Evolutionary conservation across 2,113 vertebrate species (phyloP), one percentile per base, ranked within the genome.

Genomic region (Tringa solitaria): DNA sequence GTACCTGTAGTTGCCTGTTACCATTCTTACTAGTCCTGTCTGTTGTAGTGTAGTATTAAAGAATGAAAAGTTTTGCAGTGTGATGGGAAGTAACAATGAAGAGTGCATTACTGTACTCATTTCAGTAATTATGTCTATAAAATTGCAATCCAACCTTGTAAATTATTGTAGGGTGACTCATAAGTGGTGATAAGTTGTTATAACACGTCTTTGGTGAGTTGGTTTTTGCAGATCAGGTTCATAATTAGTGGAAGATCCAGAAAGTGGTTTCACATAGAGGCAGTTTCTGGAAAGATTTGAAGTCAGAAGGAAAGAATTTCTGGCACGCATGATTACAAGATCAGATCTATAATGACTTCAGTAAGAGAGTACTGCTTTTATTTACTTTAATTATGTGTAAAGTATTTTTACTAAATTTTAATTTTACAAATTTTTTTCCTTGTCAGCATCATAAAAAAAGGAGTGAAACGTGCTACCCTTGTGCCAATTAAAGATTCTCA

Each of bases 251-350:
- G 56, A 93, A 86, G 79, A 85, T 77, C 70, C 61, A 85, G 63
- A 65, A 85, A 68, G 13, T 41, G 10, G 87, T 39, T 39, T 90
- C 32, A 80, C 22, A 43, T 10, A 77, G 50, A 51, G 26, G 23
- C 48, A 74, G 33, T 59, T 76, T 91, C 51, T 74, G 75, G 80
- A 84, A 91, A 89, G 27, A 69, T 54, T 9, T 82, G 39, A 90
- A 69, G 53, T 87, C 93, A 94, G 59, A 91, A 80, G 87, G 76
- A 95, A 94, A 77, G 78, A 96, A 93, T 96, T 94, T 87, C 37
- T 90, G 64, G 39, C 51, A 80, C 43, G 37, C 21, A 23, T 35
- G 46, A 70, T 77, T 95, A 54, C 48, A 87, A 85, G 59, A 84
- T 73, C 63, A 74, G 35, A 14, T 65, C 46, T 83, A 41, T 63